Evolutionary conservation across 37 sponge, comb jelly and placozoan genomes (phyloP), one percentile per base, ranked within the genome.

Genomic region (Eunapius fragilis): DNA sequence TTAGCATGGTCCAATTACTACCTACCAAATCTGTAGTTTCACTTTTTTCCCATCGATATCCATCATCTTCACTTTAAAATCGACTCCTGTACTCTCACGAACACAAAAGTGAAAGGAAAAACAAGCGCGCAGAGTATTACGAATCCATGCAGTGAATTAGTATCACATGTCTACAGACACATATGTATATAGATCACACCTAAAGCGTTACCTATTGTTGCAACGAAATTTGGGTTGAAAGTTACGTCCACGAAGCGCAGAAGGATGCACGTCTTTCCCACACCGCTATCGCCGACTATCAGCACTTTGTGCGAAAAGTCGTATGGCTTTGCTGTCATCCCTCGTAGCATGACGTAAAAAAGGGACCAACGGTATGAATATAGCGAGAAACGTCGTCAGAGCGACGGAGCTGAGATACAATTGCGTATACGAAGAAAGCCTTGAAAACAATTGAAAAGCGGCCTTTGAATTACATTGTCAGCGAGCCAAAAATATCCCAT

Each of bases 231-330:
- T 27, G 94, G 67, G 73, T 91, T 87, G 78, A 93, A 93, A 19
- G 91, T 91, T 33, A 91, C 94, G 72, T 93, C 94, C 31, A 86
- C 84, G 85, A 86, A 93, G 71, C 94, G 67, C 72, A 93, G 91
- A 35, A 93, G 90, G 22, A 93, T 87, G 71, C 91, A 93, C 7
- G 94, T 93, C 49, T 93, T 93, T 25, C 94, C 94, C 47, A 93
- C 94, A 31, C 94, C 94, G 31, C 88, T 87, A 83, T 93, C 94
- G 37, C 94, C 94, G 49, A 93, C 87, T 76, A 93, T 67, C 12
- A 93, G 85, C 36, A 93, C 68, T 80, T 93, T 93, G 82, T 91
- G 91, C n/a, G 88, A 70, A 72, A 86, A 68, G 32, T 78, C 37
- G 28, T 47, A 47, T 11, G 31, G 89, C 75, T 31, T 32, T 68